Evolutionary conservation across 2,797 vertebrate species (phyloP), one percentile per base, ranked within the genome.

Genomic region (Acanthornis magna): DNA sequence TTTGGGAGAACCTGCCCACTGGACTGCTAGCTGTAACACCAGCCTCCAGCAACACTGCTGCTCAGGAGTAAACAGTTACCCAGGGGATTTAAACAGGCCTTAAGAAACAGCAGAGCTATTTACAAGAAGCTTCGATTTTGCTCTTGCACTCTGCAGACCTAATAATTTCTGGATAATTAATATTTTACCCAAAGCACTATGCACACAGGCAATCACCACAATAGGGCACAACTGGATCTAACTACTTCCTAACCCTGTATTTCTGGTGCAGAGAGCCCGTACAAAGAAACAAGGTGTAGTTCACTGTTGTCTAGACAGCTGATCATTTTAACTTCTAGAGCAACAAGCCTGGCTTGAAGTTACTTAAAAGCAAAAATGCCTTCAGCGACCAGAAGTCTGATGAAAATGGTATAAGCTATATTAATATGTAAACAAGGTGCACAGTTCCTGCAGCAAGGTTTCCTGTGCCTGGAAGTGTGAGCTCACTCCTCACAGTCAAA

Each of bases 321-420:
- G 74, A 96, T 88, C n/a, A 6, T 95, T 87, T 90, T 73, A 78
- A 90, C 88, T 94, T 96, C 91, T 25, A 88, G 91, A 95, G 94
- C 85, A 95, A 96, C 95, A 93, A 95, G 95, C 94, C 94, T 95
- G 77, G 88, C 95, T 95, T 96, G 96, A 95, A 96, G 93, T 97
- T 88, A 95, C 95, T 96, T 96, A 93, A 96, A 94, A 93, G 92
- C 63, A 94, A 71, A 68, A 94, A 34, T 1, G 93, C 96, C 96
- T 84, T 96, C 83, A 95, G 95, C 94, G 90, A 95, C 57, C 71
- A 76, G 71, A 88, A 66, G 60, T 86, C 88, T 84, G 73, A 94
- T 93, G 93, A 85, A 95, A 96, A 91, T 40, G 17, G 79, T 76
- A 84, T 20, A 71, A 88, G 27, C n/a, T 84, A 77, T 16, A 93